A percentile compares a stretch with the other conserved stretches of the same genome.
phyloP scores from a whole-genome alignment of 1,140 invertebrate genomes.

The Drosophila kohkoa region DNA sequence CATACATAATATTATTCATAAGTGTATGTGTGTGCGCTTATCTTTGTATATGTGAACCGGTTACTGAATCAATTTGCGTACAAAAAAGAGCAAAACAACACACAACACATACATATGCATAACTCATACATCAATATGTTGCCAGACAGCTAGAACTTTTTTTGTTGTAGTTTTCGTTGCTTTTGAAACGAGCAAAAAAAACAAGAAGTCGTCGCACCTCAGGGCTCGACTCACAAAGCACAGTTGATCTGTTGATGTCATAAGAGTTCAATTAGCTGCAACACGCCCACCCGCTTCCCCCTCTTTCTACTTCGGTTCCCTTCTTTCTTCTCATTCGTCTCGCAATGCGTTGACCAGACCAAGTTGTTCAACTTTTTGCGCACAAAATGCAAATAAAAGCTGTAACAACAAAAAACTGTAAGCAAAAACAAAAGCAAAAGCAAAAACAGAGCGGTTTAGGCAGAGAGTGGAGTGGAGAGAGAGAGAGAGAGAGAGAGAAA shows the following conservation, averaged over 20 bases:
- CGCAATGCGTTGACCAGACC: slow-evolving; percentile 14
- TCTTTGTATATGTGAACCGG: slow-evolving; percentile 28
- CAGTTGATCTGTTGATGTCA: slow-evolving; percentile 60
- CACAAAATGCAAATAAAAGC: slow-evolving; percentile 42
- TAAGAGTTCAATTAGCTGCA: slow-evolving; percentile 69
- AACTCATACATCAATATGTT: slow-evolving; percentile 26
- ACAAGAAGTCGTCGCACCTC: slow-evolving; percentile 34
- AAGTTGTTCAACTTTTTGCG: slow-evolving; percentile 51
- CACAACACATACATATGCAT: slow-evolving; percentile 3
- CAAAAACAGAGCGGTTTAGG: neutral
- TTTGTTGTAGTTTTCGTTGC: slow-evolving; percentile 4
- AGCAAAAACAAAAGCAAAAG: slow-evolving; percentile 9
- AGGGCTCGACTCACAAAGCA: slow-evolving; percentile 29
- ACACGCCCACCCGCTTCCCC: slow-evolving; percentile 20
- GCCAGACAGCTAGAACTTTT: slow-evolving; percentile 36
- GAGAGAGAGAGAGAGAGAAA: neutral
- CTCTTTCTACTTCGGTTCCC: neutral
- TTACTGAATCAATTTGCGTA: slow-evolving; percentile 48
- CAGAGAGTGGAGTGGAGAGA: too few relatives aligned
- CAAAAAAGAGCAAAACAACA: slow-evolving; percentile 41
- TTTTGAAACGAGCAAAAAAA: slow-evolving; percentile 16
- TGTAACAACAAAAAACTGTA: slow-evolving; percentile 1
- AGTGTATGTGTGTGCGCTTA: neutral
- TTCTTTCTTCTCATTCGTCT: slow-evolving; percentile 3
- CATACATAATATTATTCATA: slow-evolving; percentile 24